Evolutionary conservation across 2,888 invertebrate genomes (phyloP).

Genomic region (Eugnorisma glareosa): DNA sequence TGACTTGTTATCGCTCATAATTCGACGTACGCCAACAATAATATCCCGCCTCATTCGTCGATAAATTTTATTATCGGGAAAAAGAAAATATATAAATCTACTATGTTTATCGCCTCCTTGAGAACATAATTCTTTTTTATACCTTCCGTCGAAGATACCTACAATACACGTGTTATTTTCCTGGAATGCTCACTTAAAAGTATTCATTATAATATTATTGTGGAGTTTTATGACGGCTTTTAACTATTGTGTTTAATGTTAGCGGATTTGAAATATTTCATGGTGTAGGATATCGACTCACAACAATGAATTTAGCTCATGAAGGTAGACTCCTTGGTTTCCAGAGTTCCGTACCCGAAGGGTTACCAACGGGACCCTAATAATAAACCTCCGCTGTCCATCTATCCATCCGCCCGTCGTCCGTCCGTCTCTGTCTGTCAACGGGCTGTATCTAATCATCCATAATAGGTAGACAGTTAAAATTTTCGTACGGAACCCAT

Average conservation of each 20-base stretch:
- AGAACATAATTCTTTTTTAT: constrained; percentile 51
- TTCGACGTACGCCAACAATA: constrained; percentile 70
- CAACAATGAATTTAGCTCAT: neutral
- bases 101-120: constrained; percentile 46
- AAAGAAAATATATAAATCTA: constrained; percentile 52
- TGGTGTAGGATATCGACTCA: neutral
- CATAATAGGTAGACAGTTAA: too few species aligned
- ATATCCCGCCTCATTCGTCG: constrained; percentile 64
- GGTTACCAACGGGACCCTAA: too few species aligned
- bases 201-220: neutral
- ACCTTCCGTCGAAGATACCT: constrained; percentile 29
- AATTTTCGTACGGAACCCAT: too few species aligned
- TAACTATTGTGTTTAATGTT: neutral
- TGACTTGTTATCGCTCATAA: constrained; percentile 74
- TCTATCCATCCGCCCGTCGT: too few species aligned
- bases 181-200: neutral
- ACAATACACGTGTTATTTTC: constrained; percentile 10
- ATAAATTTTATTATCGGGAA: constrained; percentile 60
- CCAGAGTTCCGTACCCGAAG: too few species aligned
- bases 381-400: too few species aligned
- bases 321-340: neutral
- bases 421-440: too few species aligned
- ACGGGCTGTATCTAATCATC: too few species aligned
- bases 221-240: neutral
- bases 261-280: neutral